Base-by-base conservation (phyloP, 2,113 vertebrate genomes). In the Tautogolabrus adspersus region DNA sequence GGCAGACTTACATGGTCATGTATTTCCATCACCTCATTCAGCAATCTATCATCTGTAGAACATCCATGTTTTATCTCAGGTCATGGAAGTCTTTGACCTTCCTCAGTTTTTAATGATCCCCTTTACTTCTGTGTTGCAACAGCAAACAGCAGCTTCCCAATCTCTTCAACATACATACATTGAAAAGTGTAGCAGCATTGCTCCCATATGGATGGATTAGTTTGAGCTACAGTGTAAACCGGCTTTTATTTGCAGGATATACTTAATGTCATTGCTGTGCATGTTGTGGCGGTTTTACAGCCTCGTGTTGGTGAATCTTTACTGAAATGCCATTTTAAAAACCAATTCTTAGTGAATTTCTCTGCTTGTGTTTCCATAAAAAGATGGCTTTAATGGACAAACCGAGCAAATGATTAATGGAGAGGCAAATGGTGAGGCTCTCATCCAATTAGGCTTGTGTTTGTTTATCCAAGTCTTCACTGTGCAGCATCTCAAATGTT, bases 31-130 rank as follows among this genome's bases (percentile, higher is more conserved):
- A 5, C 26, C 58, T 52, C 26, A 65, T 72, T 72, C 59, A 78
- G 64, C 62, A 77, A 78, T 78, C 19, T 62, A 72, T 86, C 66
- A 81, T 79, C 44, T 15, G 15, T 19, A 15, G 47, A 70, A 70
- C 38, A 62, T 79, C 75, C 40, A 74, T 37, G 15, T 63, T 81
- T 79, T 56, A 38, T 52, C 22, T 66, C 30, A 54, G 52, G 42
- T 80, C 73, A 52, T 79, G 66, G 81, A 76, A 68, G 66, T 85
- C 44, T 74, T 62, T 76, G 66, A 86, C 59, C 71, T 77, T 65
- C 37, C 34, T 57, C 34, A 22, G 38, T 64, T 66, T 42, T 64
- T 19, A 69, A 30, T 65, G 38, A 57, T 22, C 34, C 38, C 66
- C 15, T 59, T 72, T 34, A 68, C n/a, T 57, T 72, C 61, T 68